Percentiles rank a stretch among this genome's conserved stretches.
Evolutionary conservation across 1,140 invertebrate genomes (phyloP).

Genomic region (Laupala kohalensis): DNA sequence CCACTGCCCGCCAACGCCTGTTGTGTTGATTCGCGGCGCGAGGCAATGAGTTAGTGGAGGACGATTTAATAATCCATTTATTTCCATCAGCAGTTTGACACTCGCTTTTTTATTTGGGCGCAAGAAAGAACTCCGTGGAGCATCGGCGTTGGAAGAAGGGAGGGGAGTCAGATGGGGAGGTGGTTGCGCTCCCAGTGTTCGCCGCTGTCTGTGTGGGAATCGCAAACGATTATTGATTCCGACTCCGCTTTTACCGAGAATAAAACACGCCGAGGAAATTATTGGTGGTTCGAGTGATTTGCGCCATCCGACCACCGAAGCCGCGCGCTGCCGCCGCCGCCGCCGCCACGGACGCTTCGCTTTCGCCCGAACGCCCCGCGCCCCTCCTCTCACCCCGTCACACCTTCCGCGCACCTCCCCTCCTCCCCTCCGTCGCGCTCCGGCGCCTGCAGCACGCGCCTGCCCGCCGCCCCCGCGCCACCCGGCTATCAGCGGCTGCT

Average conservation of each 20-base stretch:
- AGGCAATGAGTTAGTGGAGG: not conserved
- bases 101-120: not conserved
- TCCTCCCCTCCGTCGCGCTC: not conserved
- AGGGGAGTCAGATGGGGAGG: no score
- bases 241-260: slow-evolving; percentile 2
- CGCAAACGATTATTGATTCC: slow-evolving; percentile 5
- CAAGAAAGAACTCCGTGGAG: not conserved
- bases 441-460: not conserved
- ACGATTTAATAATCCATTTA: slow-evolving; percentile 6
- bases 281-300: slow-evolving; percentile 6
- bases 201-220: not conserved
- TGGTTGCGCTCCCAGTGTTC: not conserved
- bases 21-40: not conserved
- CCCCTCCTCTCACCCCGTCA: not conserved
- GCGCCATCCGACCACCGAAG: not conserved
- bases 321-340: not conserved
- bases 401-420: not conserved
- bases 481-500: not conserved
- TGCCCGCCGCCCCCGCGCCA: no score
- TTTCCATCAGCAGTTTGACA: slow-evolving; percentile 8
- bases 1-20: not conserved
- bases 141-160: not conserved
- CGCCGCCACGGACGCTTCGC: not conserved
- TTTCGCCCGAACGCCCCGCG: not conserved
- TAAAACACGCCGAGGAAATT: slow-evolving; percentile 6